Evolutionary conservation across 2,113 vertebrate genomes (phyloP).

Genomic region (Platysternon megacephalum): DNA sequence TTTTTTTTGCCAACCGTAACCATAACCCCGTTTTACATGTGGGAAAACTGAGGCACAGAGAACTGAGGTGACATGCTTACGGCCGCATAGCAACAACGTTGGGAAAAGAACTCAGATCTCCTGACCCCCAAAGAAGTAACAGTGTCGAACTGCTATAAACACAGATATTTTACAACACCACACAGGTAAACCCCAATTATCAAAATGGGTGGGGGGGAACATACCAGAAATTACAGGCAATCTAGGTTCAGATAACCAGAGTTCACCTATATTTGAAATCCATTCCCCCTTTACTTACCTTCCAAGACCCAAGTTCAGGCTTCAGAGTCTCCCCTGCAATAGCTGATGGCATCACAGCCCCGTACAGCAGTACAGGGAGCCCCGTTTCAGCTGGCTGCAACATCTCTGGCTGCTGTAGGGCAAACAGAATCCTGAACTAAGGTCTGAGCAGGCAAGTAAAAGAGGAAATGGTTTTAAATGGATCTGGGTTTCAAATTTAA

Average conservation of each 20-base stretch:
- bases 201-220: not conserved
- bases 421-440: not conserved
- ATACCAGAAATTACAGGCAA: not conserved
- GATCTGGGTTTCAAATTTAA: not conserved
- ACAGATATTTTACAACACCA: not conserved
- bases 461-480: accelerated
- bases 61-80: not conserved
- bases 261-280: not conserved
- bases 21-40: not conserved
- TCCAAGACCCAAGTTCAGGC: not conserved
- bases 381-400: not conserved
- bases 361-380: accelerated
- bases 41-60: constrained; percentile 25
- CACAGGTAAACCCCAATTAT: not conserved
- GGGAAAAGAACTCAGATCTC: not conserved
- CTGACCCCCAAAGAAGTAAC: not conserved
- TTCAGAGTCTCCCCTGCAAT: not conserved
- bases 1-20: not conserved
- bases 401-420: not conserved
- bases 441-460: not conserved
- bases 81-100: not conserved
- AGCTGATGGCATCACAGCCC: not conserved
- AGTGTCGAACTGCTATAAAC: not conserved
- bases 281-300: not conserved
- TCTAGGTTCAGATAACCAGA: not conserved